phyloP scores from a whole-genome alignment of 1,140 invertebrate species.

The Drepana arcuata region DNA sequence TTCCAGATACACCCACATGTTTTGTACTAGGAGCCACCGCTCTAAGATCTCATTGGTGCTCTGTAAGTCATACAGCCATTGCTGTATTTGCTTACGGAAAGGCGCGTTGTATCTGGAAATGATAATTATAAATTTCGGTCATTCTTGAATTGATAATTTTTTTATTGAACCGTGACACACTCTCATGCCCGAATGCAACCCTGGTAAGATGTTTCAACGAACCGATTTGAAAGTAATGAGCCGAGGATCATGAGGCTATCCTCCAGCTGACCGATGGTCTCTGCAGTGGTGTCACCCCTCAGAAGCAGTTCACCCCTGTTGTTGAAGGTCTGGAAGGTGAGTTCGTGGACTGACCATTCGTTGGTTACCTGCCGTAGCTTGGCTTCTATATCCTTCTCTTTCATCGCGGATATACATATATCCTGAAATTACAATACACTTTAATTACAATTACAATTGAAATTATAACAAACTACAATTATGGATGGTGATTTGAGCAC shows the following conservation, averaged over 20 bases:
- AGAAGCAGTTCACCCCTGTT: conserved; percentile 94
- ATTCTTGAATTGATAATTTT: no score
- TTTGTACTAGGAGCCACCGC: conserved; percentile 96
- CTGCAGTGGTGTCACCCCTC: conserved; percentile 93
- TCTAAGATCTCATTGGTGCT: conserved; percentile 98
- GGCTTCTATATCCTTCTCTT: conserved; percentile 97
- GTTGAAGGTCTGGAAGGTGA: conserved; percentile 96
- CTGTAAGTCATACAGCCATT: conserved; percentile 94
- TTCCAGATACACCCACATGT: conserved; percentile 98
- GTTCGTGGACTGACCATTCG: conserved; percentile 94
- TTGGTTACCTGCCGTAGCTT: conserved; percentile 95
- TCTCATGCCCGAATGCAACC: no score
- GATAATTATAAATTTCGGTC: no score
- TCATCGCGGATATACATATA: conserved; percentile 98
- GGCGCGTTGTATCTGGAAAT: conserved; percentile 91
- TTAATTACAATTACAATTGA: no score
- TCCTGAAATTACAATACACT: conserved; percentile 75
- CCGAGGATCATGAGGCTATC: conserved; percentile 97
- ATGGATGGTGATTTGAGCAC: no score
- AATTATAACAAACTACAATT: no score
- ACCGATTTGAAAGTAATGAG: conserved; percentile 92
- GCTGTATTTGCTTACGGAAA: conserved; percentile 96
- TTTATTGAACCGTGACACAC: no score
- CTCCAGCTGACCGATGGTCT: conserved; percentile 94
- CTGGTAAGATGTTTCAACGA: no score